Evolutionary conservation across 1,140 invertebrate genomes (phyloP), one percentile per base, ranked within the genome.

Genomic region (Tetragonula clypearis): DNA sequence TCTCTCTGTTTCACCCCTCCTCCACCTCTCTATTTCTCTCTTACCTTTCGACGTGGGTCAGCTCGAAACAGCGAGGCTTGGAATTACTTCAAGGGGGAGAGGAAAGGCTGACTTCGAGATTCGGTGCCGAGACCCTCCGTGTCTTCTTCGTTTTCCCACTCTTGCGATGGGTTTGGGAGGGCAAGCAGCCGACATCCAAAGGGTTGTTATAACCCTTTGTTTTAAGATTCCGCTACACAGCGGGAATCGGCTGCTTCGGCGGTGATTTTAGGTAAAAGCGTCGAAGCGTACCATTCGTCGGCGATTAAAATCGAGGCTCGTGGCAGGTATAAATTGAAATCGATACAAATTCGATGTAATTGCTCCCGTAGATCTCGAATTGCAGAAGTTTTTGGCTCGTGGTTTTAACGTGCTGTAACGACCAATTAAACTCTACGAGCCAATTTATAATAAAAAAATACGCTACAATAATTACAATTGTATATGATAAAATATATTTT

Each of bases 11-110:
- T 21, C 2, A 1, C 2, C 8, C 15, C 3, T 4, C 14, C 62
- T 71, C 21, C 41, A 23, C 55, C 9, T 49, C 6, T 15, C 23
- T 23, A 30, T 5, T 9, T 23, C 12, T 14, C 9, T 41, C 12
- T 14, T 12, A 8, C 17, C 75, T 26, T 23, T 60, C 56, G 74
- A 76, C 78, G 30, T n/a, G 66, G 80, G 71, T 75, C 72, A 75
- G 80, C 58, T 74, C 80, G 49, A 66, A 30, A 56, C 41, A 35
- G 26, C 35, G 9, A 12, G 17, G 58, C 35, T 62, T 49, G 35
- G 12, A 60, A 77, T 77, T 77, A 77, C 58, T 75, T 19, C n/a
- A n/a, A n/a, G 30, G 21, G 9, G 6, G 66, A 35, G 19, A 26
- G 30, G 30, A 68, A 35, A 68, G 66, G 66, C 66, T 68, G 30